Evolutionary conservation across 2,797 vertebrate species (phyloP), one percentile per base, ranked within the genome.

Genomic region (Clarias fuscus): DNA sequence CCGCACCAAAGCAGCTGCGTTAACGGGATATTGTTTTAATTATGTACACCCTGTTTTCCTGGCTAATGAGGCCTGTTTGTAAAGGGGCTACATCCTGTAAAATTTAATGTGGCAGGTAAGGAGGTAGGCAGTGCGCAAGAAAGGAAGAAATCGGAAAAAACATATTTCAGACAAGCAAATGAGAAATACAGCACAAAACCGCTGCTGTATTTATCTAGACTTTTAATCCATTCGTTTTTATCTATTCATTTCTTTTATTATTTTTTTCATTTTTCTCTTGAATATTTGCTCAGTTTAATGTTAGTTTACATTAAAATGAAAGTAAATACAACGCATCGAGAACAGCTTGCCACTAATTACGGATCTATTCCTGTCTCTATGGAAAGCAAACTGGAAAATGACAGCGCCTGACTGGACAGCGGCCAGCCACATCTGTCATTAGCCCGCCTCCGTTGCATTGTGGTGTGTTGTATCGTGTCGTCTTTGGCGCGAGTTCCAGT

Each of bases 11-110:
- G 93, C 58, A 91, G 88, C 89, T 90, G 88, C 91, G 88, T 93
- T 90, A 93, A 94, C 94, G 91, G 90, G 90, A 88, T 87, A 91
- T 90, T 89, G 92, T 93, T 92, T 93, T 96, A 95, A 96, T 93
- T 95, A 94, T 91, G 90, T 90, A 91, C 85, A 88, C 88, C 90
- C 89, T 91, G 89, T 89, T 93, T 93, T 84, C 40, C 86, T 88
- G 91, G 91, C 91, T 94, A 95, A 96, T 91, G 93, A 94, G 92
- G 90, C 91, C 58, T 20, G 91, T 90, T 92, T 93, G 90, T 92
- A 91, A n/a, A 91, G 67, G 82, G 82, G 78, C 86, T 84, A 84
- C 68, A 83, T 90, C 72, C 87, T 72, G 84, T n/a, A 80, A 22
- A 78, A 83, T 73, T 64, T 5, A 56, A 82, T 59, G 77, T 58